Evolutionary conservation across 2,797 vertebrate genomes (phyloP).

Genomic region (Liasis olivaceus): DNA sequence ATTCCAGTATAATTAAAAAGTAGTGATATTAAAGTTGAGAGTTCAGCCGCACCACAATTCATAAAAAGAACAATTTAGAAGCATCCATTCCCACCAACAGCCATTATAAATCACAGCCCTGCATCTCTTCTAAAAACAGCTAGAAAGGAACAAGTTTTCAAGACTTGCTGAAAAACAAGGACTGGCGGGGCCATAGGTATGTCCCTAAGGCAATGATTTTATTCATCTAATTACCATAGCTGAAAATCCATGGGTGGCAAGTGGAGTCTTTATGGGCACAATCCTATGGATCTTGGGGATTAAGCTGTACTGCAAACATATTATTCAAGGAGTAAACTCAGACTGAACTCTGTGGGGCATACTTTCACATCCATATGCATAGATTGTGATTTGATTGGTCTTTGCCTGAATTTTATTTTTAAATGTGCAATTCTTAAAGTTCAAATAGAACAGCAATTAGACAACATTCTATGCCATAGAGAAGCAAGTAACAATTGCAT

Average conservation of each 20-base stretch:
- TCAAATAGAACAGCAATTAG: conserved; percentile 15
- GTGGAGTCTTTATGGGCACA: not conserved
- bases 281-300: not conserved
- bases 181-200: not conserved
- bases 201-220: not conserved
- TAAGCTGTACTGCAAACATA: not conserved
- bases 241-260: not conserved
- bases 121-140: not conserved
- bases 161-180: not conserved
- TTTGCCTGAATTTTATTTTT: not conserved
- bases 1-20: not conserved
- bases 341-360: not conserved
- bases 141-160: not conserved
- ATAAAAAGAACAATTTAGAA: not conserved
- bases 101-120: not conserved
- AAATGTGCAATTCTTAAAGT: not conserved
- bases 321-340: not conserved
- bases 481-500: not conserved
- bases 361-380: not conserved
- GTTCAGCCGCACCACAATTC: not conserved
- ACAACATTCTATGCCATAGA: not conserved
- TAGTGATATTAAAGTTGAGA: not conserved
- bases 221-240: not conserved
- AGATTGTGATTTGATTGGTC: not conserved
- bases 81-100: not conserved